Conservation (phyloP, 2,113 vertebrate species). For the Willisornis vidua region DNA sequence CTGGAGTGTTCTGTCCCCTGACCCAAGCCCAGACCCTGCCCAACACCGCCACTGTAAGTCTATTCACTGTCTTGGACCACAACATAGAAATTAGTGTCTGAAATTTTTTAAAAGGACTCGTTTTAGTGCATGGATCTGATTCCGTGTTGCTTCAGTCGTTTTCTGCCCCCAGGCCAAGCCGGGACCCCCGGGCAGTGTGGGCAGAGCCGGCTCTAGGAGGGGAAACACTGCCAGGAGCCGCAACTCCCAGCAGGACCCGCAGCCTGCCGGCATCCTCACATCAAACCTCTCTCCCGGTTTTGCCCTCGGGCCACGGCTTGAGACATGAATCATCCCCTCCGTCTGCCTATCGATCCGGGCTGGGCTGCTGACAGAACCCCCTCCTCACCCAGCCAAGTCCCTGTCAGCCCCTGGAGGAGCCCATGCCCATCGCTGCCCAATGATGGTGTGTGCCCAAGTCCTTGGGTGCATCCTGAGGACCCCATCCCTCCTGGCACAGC, state of each 20-base stretch:
- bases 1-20: background rate
- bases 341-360: background rate
- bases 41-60: fast-evolving
- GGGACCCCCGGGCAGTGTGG: background rate
- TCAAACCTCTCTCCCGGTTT: constrained; percentile 5
- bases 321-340: constrained; percentile 30
- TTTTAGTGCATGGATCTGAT: background rate
- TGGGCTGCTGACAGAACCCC: background rate
- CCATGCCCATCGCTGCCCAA: fast-evolving
- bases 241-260: background rate
- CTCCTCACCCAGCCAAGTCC: background rate
- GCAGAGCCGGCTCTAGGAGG: background rate
- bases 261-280: constrained; percentile 1
- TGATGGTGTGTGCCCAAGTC: fast-evolving
- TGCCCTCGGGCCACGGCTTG: constrained; percentile 40
- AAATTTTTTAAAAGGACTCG: background rate
- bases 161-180: constrained; percentile 31
- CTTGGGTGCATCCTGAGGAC: background rate
- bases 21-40: background rate
- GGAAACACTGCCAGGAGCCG: background rate
- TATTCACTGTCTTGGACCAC: background rate
- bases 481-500: background rate
- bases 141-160: background rate
- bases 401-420: fast-evolving
- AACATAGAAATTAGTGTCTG: fast-evolving